Percentiles rank a stretch among this genome's conserved stretches.
phyloP scores from a whole-genome alignment of 1,140 invertebrate genomes.

The Tachypleus tridentatus region DNA sequence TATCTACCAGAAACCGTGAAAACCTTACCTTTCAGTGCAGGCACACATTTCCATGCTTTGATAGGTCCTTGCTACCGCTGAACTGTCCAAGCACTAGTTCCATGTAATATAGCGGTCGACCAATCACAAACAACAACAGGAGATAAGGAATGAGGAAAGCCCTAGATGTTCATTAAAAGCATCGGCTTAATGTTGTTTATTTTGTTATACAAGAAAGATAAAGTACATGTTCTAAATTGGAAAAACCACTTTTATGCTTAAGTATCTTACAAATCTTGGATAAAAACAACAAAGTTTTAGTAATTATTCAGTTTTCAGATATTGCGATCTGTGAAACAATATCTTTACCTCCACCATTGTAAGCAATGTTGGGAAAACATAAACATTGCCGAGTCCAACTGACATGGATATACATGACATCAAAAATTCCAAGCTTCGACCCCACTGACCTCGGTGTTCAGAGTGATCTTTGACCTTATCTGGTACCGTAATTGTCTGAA shows the following conservation, averaged over 20 bases:
- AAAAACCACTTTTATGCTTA: no score
- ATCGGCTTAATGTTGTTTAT: background rate
- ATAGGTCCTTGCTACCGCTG: conserved; percentile 22
- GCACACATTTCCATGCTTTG: conserved; percentile 25
- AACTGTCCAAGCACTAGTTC: conserved; percentile 38
- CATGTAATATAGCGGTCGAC: conserved; percentile 41
- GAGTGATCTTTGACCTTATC: no score
- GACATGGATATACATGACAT: conserved; percentile 40
- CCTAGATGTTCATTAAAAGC: conserved; percentile 23
- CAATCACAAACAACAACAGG: conserved; percentile 43
- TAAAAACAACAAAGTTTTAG: no score
- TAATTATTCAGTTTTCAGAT: no score
- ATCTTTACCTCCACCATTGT: conserved; percentile 32
- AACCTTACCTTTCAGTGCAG: conserved; percentile 24
- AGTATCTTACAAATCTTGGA: no score
- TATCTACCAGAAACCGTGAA: no score
- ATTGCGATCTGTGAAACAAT: no score
- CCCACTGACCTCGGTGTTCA: conserved; percentile 27
- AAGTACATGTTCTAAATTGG: no score
- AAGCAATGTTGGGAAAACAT: conserved; percentile 40
- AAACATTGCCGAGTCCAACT: conserved; percentile 42
- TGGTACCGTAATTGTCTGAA: no score
- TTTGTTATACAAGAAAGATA: no score
- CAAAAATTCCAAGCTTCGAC: conserved; percentile 31
- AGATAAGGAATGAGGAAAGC: conserved; percentile 45